phyloP scores from a whole-genome alignment of 2,797 vertebrate genomes.

The Sphaeramia orbicularis region DNA sequence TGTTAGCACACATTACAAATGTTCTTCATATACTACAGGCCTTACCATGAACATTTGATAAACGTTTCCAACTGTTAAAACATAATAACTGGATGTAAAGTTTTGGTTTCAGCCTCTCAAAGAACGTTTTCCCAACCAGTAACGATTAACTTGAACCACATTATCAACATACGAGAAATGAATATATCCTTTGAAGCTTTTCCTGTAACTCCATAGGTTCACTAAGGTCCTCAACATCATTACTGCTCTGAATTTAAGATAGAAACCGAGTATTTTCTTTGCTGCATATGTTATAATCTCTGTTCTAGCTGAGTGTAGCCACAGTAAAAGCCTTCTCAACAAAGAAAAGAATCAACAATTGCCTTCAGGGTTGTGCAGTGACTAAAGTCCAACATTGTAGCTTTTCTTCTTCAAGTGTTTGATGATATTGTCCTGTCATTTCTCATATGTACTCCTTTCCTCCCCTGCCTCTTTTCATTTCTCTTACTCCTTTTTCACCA shows the following conservation, averaged over 20 bases:
- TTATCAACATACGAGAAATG: too few species aligned
- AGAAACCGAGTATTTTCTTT: not conserved
- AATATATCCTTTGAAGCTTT: too few species aligned
- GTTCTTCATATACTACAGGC: too few species aligned
- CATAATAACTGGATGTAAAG: too few species aligned
- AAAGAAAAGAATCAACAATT: not conserved
- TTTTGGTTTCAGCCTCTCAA: too few species aligned
- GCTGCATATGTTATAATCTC: constrained; percentile 2
- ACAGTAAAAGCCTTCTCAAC: not conserved
- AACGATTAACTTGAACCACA: too few species aligned
- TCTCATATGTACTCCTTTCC: constrained; percentile 37
- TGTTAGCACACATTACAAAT: too few species aligned
- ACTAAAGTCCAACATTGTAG: constrained; percentile 6
- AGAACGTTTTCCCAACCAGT: too few species aligned
- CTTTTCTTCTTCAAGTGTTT: constrained; percentile 33
- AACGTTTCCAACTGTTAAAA: too few species aligned
- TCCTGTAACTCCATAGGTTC: too few species aligned
- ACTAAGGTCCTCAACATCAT: too few species aligned
- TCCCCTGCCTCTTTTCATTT: constrained; percentile 60
- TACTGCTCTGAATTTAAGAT: not conserved
- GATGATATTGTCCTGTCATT: constrained; percentile 41
- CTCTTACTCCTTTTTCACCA: constrained; percentile 22
- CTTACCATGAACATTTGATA: too few species aligned
- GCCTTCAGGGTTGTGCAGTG: not conserved
- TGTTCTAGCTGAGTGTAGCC: not conserved